Evolutionary conservation across 2,797 vertebrate genomes (phyloP).

Genomic region (Scomberomorus guttatus): DNA sequence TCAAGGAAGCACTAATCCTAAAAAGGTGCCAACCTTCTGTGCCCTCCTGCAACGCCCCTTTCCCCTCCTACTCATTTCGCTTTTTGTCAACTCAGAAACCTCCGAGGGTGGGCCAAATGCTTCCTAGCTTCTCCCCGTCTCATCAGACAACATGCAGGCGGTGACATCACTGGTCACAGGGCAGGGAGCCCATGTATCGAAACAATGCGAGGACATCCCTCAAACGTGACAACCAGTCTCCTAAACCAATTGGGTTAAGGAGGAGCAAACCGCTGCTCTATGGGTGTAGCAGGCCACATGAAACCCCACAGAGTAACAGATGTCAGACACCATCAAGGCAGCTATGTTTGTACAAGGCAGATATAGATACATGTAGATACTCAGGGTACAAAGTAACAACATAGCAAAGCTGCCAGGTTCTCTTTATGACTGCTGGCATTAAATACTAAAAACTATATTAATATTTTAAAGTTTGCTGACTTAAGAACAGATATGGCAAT

Average conservation of each 20-base stretch:
- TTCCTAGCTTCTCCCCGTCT: constrained; percentile 42
- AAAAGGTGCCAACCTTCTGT: constrained; percentile 79
- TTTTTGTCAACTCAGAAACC: constrained; percentile 32
- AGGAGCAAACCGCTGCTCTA: constrained; percentile 37
- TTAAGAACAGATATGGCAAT: background rate
- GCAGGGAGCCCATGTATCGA: constrained; percentile 1
- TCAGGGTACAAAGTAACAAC: constrained; percentile 4
- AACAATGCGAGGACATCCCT: constrained; percentile 10
- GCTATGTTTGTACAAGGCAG: constrained; percentile 60
- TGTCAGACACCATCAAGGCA: constrained; percentile 58
- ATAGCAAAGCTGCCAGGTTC: background rate
- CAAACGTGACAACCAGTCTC: constrained; percentile 1
- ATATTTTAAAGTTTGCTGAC: background rate
- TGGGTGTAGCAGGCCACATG: constrained; percentile 48
- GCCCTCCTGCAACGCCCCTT: constrained; percentile 52
- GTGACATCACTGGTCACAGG: constrained; percentile 17
- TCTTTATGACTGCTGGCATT: constrained; percentile 2
- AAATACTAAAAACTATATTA: constrained; percentile 1
- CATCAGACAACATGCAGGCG: constrained; percentile 2
- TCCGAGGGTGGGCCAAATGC: constrained; percentile 17
- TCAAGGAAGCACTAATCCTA: constrained; percentile 85
- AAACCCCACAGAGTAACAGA: constrained; percentile 71
- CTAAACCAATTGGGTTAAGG: constrained; percentile 26
- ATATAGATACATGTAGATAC: constrained; percentile 38
- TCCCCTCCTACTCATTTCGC: constrained; percentile 49